phyloP scores from a whole-genome alignment of 1,140 invertebrate genomes.

The Belonocnema kinseyi region DNA sequence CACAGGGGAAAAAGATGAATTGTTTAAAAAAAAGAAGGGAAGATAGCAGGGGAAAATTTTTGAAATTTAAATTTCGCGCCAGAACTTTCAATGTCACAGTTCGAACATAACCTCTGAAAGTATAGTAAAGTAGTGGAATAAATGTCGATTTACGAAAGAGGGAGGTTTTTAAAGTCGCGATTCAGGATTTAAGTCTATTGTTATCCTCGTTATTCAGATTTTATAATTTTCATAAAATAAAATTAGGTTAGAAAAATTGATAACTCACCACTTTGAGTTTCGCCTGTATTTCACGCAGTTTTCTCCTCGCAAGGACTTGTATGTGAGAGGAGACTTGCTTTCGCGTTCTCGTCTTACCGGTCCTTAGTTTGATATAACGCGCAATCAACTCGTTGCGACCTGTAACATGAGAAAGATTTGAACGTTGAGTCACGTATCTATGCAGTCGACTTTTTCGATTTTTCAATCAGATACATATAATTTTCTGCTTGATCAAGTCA shows the following conservation, averaged over 20 bases:
- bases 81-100: too few species aligned
- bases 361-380: conserved; percentile 98
- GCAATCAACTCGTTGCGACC: conserved; percentile 99
- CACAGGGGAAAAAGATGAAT: too few species aligned
- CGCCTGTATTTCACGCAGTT: conserved; percentile 97
- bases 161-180: too few species aligned
- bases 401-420: conserved; percentile 75
- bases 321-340: conserved; percentile 99
- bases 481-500: neutral
- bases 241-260: conserved; percentile 32
- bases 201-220: too few species aligned
- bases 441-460: neutral
- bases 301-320: conserved; percentile 98
- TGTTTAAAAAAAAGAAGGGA: too few species aligned
- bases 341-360: conserved; percentile 98
- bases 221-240: too few species aligned
- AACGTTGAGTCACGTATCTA: neutral
- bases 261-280: conserved; percentile 96
- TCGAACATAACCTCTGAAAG: too few species aligned
- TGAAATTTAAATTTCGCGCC: too few species aligned
- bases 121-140: too few species aligned
- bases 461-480: neutral
- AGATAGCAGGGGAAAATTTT: too few species aligned
- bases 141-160: too few species aligned
- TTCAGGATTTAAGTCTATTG: too few species aligned